Conservation (phyloP, 2,797 vertebrate genomes). For the Chaenodraco wilsoni region DNA sequence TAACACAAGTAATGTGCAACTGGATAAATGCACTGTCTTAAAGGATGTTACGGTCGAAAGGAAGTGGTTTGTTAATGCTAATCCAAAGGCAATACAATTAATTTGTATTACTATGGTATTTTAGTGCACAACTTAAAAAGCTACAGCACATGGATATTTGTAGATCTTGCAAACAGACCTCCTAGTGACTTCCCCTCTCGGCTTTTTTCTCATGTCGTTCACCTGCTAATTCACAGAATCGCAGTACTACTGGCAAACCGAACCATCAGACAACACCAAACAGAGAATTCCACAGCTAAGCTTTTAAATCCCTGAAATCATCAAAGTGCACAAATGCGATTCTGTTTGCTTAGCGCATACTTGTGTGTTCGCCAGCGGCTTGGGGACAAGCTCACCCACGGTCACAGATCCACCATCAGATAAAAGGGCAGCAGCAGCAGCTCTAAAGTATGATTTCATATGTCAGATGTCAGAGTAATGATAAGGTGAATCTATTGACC, state of each 20-base stretch:
- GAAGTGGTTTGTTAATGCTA: constrained; percentile 25
- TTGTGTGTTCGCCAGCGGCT: constrained; percentile 55
- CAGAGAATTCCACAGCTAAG: constrained; percentile 76
- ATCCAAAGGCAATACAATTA: constrained; percentile 26
- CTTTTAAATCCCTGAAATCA: constrained; percentile 78
- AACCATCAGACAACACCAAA: constrained; percentile 67
- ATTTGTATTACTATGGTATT: constrained; percentile 15
- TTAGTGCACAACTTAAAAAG: not conserved
- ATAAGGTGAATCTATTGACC: not conserved
- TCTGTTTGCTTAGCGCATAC: constrained; percentile 74
- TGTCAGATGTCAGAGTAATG: not conserved
- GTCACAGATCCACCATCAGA: constrained; percentile 44
- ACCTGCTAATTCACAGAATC: constrained; percentile 63
- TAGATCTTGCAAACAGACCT: constrained; percentile 19
- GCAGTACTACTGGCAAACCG: constrained; percentile 28
- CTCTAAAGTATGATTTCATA: not conserved
- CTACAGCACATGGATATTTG: constrained; percentile 13
- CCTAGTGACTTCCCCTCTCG: not conserved
- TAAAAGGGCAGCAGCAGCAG: constrained; percentile 15
- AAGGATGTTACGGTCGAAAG: not conserved
- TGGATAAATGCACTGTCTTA: constrained; percentile 32
- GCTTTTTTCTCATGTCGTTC: constrained; percentile 50
- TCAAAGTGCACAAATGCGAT: constrained; percentile 76
- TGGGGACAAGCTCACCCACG: constrained; percentile 46
- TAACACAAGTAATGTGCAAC: constrained; percentile 46